Evolutionary conservation across 2,888 invertebrate species (phyloP).

Genomic region (Volucella bombylans): DNA sequence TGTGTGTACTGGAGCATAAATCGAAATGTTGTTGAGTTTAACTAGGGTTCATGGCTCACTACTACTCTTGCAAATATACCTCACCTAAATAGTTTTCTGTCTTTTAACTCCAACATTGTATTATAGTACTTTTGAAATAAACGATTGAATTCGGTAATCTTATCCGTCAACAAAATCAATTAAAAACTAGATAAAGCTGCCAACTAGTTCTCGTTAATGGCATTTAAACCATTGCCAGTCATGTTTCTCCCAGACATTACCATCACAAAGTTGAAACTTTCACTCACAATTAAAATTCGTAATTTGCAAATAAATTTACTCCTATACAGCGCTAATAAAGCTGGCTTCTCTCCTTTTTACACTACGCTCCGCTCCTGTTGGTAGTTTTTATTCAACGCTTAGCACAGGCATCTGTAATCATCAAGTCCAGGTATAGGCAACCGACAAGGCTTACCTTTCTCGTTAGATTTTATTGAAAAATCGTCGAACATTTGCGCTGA

Average conservation of each 20-base stretch:
- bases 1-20: no score
- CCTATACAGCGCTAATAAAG: slow-evolving; percentile 62
- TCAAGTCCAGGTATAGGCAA: slow-evolving; percentile 18
- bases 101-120: no score
- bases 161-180: slow-evolving; percentile 25
- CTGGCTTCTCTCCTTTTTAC: slow-evolving; percentile 27
- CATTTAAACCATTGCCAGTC: slow-evolving; percentile 8
- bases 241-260: slow-evolving; percentile 34
- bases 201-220: slow-evolving; percentile 42
- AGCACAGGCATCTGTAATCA: slow-evolving; percentile 32
- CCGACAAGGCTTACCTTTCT: slow-evolving; percentile 52
- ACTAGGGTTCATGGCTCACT: no score
- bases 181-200: slow-evolving; percentile 36
- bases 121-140: no score
- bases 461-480: slow-evolving; percentile 52
- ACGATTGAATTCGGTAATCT: no score
- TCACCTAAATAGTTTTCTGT: no score
- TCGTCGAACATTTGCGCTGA: slow-evolving; percentile 56
- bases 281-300: slow-evolving; percentile 72
- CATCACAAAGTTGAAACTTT: slow-evolving; percentile 48
- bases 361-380: background rate
- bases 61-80: no score
- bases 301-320: slow-evolving; percentile 67
- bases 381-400: background rate
- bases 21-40: no score